Base-by-base conservation (phyloP, 2,113 vertebrate species). In the Spilogale gracilis region DNA sequence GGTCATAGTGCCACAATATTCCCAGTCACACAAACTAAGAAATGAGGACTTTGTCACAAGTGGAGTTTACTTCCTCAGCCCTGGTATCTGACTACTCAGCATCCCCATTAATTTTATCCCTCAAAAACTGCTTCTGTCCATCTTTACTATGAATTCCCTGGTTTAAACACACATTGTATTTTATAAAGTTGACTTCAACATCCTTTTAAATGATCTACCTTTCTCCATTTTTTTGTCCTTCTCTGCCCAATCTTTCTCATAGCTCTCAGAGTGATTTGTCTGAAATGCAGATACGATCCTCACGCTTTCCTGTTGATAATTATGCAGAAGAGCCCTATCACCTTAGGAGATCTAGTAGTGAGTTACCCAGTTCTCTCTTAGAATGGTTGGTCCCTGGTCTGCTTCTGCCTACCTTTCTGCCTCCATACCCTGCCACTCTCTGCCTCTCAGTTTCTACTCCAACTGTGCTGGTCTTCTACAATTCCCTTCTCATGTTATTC, bases 311-410 rank as follows among this genome's bases (percentile, higher is more conserved):
- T 63, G 9, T 71, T 12, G 32, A 16, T 23, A n/a, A 45, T 6
- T 12, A 1, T 38, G 3, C 9, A 71, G 32, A 43, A 43, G 9
- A 12, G 6, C 23, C 58, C 56, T 32, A 20, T 74, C 38, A 25
- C 7, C 23, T 20, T 0, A 10, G 90, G 23, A 71, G 16, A 0
- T 65, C 12, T 11, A 17, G n/a, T 1, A 27, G 32, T n/a, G 73
- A 23, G 16, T 12, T 2, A 25, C 14, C 21, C 20, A 8, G n/a
- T 38, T 76, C 69, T 9, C 2, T 60, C 76, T 60, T 30, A n/a
- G 20, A 32, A 23, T 5, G 10, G 0, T 2, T 8, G 7, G 61
- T 10, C 43, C 27, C 2, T 0, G 7, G 13, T 60, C 45, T 56
- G 14, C 27, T 18, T 43, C 9, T 45, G 20, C 23, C 43, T 32